Percentiles rank a stretch among this genome's conserved stretches.
Evolutionary conservation across 2,113 vertebrate species (phyloP).

Genomic region (Carassius gibelio): DNA sequence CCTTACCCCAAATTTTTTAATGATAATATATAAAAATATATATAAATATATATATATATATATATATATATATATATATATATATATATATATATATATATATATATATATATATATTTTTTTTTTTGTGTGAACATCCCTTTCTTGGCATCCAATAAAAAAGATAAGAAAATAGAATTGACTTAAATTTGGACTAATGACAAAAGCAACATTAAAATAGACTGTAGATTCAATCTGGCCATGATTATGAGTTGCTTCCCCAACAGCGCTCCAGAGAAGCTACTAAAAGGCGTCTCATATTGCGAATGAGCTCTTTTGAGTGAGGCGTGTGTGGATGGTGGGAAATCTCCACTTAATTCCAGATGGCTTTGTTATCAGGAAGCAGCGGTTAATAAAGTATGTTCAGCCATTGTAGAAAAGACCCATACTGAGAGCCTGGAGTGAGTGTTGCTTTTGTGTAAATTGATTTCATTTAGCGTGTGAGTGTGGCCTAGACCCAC

Average conservation of each 20-base stretch:
- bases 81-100: too few species aligned
- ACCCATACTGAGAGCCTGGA: not conserved
- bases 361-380: constrained; percentile 44
- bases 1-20: too few species aligned
- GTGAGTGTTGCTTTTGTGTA: constrained; percentile 37
- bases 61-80: too few species aligned
- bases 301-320: not conserved
- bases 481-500: constrained; percentile 5
- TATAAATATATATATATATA: too few species aligned
- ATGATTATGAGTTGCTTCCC: not conserved
- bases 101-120: not conserved
- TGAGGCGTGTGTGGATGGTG: not conserved
- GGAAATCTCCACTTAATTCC: constrained; percentile 33
- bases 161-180: not conserved
- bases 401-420: constrained; percentile 35
- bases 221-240: too few species aligned
- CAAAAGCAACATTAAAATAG: not conserved
- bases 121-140: not conserved
- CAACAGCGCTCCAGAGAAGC: not conserved
- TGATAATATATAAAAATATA: too few species aligned
- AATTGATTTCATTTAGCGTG: constrained; percentile 53
- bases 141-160: not conserved
- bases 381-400: constrained; percentile 38
- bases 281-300: not conserved
- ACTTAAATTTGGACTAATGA: not conserved